Evolutionary conservation across 1,140 invertebrate species (phyloP).

Genomic region (Drosophila ironensis): DNA sequence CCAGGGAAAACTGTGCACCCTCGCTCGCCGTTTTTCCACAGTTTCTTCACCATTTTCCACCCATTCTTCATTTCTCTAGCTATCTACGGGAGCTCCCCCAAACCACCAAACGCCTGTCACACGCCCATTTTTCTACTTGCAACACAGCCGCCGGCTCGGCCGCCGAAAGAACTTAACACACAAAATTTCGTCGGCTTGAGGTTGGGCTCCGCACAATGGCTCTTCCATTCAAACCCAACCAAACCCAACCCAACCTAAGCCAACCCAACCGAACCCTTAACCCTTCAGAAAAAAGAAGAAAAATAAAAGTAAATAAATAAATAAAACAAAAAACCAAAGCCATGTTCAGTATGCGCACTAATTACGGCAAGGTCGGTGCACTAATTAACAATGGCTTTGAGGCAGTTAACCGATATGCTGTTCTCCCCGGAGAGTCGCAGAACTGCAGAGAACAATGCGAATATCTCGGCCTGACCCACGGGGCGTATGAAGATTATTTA

Average conservation of each 20-base stretch:
- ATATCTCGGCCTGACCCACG: neutral
- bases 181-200: conserved; percentile 39
- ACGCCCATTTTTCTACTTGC: neutral
- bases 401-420: conserved; percentile 63
- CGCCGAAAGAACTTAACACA: conserved; percentile 48
- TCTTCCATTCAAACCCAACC: too few species aligned
- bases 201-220: neutral
- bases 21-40: neutral
- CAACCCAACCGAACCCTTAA: neutral
- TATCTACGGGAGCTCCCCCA: too few species aligned
- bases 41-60: neutral
- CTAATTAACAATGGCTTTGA: conserved; percentile 75
- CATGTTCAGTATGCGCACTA: conserved; percentile 61
- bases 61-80: neutral
- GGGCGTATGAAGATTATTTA: conserved; percentile 32
- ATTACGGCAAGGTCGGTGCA: conserved; percentile 73
- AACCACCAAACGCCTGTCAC: neutral
- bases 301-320: neutral
- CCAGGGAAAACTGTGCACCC: neutral
- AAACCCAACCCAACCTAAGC: neutral
- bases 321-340: too few species aligned
- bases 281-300: neutral
- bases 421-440: conserved; percentile 6
- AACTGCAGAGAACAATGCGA: neutral
- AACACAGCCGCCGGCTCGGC: conserved; percentile 7